Base-by-base conservation (phyloP, 2,797 vertebrate species). In the Sitta carolinensis region DNA sequence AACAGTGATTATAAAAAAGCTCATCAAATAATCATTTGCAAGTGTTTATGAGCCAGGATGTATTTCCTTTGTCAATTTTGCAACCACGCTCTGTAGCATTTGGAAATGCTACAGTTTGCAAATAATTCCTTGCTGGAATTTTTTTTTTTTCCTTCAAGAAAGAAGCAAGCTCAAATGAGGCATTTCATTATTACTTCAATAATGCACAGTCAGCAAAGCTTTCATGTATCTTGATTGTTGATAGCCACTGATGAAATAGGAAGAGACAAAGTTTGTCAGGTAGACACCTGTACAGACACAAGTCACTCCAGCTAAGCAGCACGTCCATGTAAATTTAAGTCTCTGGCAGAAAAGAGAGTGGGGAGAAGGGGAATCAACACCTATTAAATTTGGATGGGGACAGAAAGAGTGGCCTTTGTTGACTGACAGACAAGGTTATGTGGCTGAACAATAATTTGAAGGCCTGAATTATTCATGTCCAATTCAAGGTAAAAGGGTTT, bases 361-460 rank as follows among this genome's bases (percentile, higher is more conserved):
- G 19, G 68, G 47, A 87, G 74, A 32, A 84, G 40, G 34, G 27
- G 34, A 90, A 89, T 93, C 74, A 67, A 87, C 92, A 92, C 63
- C 92, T 84, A 94, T 92, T 94, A 89, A 82, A 86, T 69, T 84
- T 87, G 62, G 77, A 84, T 54, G 73, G 85, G 80, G 52, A 92
- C 59, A 80, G 72, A 88, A 88, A 92, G 63, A 76, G 48, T 9
- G 30, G 92, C 67, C 88, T 93, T 78, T 96, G 38, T 30, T 96
- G 94, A 92, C 69, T 95, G 95, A 95, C 88, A 95, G 90, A 79
- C 57, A 90, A 96, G 84, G 92, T 94, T 96, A 90, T 95, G 57
- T 54, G 77, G 26, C 57, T 95, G 88, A 96, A 90, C 80, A 94
- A 74, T 95, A 96, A 93, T 91, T 91, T 92, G 93, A 96, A 90